Evolutionary conservation across 1,140 invertebrate species (phyloP), one percentile per base, ranked within the genome.

Genomic region (Brachionus rotundiformis): DNA sequence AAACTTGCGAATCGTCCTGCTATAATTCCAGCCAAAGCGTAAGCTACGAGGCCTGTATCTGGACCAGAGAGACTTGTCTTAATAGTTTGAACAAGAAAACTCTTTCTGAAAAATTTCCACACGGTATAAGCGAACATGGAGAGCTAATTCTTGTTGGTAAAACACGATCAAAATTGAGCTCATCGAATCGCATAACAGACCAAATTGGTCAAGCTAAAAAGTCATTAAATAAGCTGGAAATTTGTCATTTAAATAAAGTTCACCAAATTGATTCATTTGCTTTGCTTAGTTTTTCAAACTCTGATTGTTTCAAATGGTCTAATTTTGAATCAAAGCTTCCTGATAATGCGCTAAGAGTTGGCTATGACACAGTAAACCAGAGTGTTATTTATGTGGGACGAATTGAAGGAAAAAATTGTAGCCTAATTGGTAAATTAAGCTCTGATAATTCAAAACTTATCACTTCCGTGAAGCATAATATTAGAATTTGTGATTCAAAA

Each of bases 211-310:
- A 79, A 79, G 76, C 25, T 10, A 41, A 44, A 44, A 73, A 73
- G 41, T 79, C 47, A 8, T 1, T 31, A 13, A 2, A n/a, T 25
- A 79, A 63, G 31, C 29, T 79, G 23, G 76, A 79, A 33, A 79
- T 79, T 49, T 33, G 27, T n/a, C 76, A 79, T 31, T 59, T 41
- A 59, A 59, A 59, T 59, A 54, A 79, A 79, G 23, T 54, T 27
- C 31, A 59, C n/a, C 44, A 79, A 41, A 25, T 79, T 10, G 76
- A 54, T 25, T 29, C 23, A 3, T 79, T 36, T 79, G 76, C 25
- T 79, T 36, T 63, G 19, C 16, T 79, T 13, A 79, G 25, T 41
- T 79, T 79, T 25, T 10, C 1, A 4, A 54, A 59, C 11, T 27
- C 76, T 4, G 8, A 19, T 39, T 29, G 29, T 27, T 79, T 59